These are phyloP conservation scores for Drosophila elegans DNA, from an alignment of 1,140 invertebrate genomes.

Conservation along the genomic window DNA sequence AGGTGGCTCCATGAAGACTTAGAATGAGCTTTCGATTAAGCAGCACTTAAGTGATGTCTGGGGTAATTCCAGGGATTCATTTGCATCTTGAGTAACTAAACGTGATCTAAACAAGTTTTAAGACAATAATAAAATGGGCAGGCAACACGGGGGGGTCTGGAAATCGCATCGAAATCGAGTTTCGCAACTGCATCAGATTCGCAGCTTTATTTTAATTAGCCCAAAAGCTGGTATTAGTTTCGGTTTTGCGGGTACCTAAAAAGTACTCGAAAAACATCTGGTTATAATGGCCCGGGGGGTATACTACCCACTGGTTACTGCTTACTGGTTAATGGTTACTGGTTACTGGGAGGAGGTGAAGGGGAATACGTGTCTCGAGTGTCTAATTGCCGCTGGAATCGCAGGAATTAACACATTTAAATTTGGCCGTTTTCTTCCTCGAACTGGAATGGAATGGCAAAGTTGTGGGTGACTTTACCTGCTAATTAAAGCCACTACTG, in stretches of 20 bases:
- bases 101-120: slow-evolving; percentile 40
- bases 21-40: slow-evolving; percentile 26
- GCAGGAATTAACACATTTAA: slow-evolving; percentile 26
- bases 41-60: slow-evolving; percentile 27
- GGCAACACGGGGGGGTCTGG: not conserved
- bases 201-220: slow-evolving; percentile 30
- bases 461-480: slow-evolving; percentile 1
- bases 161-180: slow-evolving; percentile 16
- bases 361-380: slow-evolving; percentile 7
- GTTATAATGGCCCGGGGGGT: slow-evolving; percentile 5
- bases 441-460: not conserved
- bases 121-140: not conserved
- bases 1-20: slow-evolving; percentile 2
- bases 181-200: slow-evolving; percentile 23
- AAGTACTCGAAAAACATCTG: slow-evolving; percentile 25
- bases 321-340: not conserved
- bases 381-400: slow-evolving; percentile 21
- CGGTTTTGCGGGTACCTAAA: slow-evolving; percentile 15
- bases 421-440: slow-evolving; percentile 12
- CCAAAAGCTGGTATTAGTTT: slow-evolving; percentile 11
- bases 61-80: slow-evolving; percentile 41
- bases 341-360: not conserved
- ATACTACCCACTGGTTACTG: not conserved
- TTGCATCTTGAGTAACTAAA: slow-evolving; percentile 27
- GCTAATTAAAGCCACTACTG: not conserved